These are phyloP conservation scores for Nannoperca australis DNA, from an alignment of 2,797 vertebrate species.

Conservation along the genomic window DNA sequence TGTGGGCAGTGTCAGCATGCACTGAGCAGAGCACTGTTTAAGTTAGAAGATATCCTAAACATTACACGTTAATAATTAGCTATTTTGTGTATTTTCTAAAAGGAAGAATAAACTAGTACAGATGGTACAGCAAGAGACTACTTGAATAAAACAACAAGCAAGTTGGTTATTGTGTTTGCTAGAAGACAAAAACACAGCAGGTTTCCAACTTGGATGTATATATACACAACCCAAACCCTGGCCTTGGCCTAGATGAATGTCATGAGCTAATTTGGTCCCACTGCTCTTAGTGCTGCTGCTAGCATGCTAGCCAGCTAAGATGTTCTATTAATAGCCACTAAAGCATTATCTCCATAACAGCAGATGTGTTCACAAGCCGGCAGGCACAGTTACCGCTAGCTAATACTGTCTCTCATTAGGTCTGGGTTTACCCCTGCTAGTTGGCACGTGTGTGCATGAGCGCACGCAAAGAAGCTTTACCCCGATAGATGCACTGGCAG, in stretches of 20 bases:
- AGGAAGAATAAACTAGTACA: background rate
- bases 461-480: slow-evolving; percentile 49
- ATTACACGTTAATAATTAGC: background rate
- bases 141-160: background rate
- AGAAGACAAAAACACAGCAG: background rate
- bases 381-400: slow-evolving; percentile 32
- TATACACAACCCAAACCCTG: background rate
- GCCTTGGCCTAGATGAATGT: slow-evolving; percentile 45
- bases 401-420: slow-evolving; percentile 36
- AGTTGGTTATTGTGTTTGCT: background rate
- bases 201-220: background rate
- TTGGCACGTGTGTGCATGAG: slow-evolving; percentile 15
- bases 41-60: background rate
- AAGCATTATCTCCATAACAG: slow-evolving; percentile 62
- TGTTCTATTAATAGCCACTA: slow-evolving; percentile 67
- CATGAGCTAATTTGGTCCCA: slow-evolving; percentile 65
- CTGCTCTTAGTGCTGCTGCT: slow-evolving; percentile 49
- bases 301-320: slow-evolving; percentile 68
- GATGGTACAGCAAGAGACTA: background rate
- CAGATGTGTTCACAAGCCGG: slow-evolving; percentile 64
- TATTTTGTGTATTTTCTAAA: background rate
- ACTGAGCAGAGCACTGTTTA: background rate
- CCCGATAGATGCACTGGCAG: slow-evolving; percentile 58
- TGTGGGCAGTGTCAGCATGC: background rate
- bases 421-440: slow-evolving; percentile 34